These are phyloP conservation scores for Epizoanthus scotinus DNA, from an alignment of 92 coral and sea anemone species.

Conservation along the genomic window DNA sequence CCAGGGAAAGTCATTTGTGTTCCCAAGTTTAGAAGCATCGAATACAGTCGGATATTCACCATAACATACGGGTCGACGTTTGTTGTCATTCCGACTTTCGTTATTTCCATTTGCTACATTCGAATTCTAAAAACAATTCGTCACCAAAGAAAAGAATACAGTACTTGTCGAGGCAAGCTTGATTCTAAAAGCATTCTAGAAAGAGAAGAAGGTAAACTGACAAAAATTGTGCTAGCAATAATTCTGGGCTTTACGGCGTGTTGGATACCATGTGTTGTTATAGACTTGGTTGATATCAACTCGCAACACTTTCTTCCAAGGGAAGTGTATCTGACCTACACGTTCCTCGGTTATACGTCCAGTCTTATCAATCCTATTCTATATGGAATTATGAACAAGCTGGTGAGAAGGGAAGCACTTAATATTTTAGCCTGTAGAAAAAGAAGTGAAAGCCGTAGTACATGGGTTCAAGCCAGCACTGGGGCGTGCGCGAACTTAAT, in stretches of 20 bases:
- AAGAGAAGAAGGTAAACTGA: slow-evolving; percentile 76
- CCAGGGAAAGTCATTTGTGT: slow-evolving; percentile 85
- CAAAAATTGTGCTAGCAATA: slow-evolving; percentile 70
- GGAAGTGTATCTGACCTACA: slow-evolving; percentile 70
- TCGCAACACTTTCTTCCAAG: slow-evolving; percentile 60
- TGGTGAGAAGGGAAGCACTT: slow-evolving; percentile 69
- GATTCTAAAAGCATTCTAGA: slow-evolving; percentile 72
- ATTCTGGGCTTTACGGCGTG: slow-evolving; percentile 77
- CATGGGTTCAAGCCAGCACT: neutral
- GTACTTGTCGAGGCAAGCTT: slow-evolving; percentile 54
- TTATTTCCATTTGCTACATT: slow-evolving; percentile 65
- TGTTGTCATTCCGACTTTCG: slow-evolving; percentile 59
- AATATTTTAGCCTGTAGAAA: slow-evolving; percentile 41
- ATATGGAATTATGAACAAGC: slow-evolving; percentile 81
- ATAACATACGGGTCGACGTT: slow-evolving; percentile 61
- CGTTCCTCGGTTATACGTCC: slow-evolving; percentile 68
- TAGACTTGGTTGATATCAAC: slow-evolving; percentile 68
- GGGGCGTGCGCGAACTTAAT: neutral
- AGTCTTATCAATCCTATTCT: slow-evolving; percentile 76
- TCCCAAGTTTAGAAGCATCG: slow-evolving; percentile 45
- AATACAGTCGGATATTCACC: slow-evolving; percentile 58
- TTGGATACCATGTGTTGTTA: slow-evolving; percentile 80
- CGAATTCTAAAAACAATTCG: slow-evolving; percentile 72
- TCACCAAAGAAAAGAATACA: slow-evolving; percentile 63
- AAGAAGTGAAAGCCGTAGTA: slow-evolving; percentile 6